Conservation (phyloP, 1,140 invertebrate genomes). For the Drosophila takahashii region DNA sequence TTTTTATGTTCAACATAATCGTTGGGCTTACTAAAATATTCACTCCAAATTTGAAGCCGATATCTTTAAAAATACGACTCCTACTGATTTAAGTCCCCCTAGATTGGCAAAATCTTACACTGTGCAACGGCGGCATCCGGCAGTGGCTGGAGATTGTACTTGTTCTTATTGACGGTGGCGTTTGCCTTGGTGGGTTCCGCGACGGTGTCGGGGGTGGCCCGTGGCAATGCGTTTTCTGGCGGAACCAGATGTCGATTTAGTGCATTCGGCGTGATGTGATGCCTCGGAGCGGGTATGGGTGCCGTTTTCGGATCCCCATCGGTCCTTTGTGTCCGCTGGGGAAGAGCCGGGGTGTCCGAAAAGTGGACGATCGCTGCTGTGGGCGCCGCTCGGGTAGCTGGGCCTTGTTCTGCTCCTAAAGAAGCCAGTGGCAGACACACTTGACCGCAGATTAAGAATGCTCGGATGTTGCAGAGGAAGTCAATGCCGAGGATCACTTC, state of each 20-base stretch:
- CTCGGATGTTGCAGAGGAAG: not conserved
- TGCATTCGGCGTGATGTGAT: not conserved
- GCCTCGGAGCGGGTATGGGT: not conserved
- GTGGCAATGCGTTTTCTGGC: not conserved
- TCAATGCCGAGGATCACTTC: not conserved
- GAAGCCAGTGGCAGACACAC: too few species aligned
- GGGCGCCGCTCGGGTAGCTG: too few species aligned
- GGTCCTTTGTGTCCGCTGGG: not conserved
- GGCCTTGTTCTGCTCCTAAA: too few species aligned
- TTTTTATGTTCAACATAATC: too few species aligned
- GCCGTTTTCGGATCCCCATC: not conserved
- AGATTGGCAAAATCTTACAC: too few species aligned
- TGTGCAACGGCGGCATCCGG: too few species aligned
- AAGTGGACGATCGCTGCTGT: too few species aligned
- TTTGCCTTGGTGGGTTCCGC: not conserved
- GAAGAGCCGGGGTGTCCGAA: too few species aligned
- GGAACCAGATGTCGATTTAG: not conserved
- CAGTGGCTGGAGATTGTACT: not conserved
- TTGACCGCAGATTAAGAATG: not conserved
- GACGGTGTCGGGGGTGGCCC: not conserved
- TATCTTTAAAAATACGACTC: too few species aligned
- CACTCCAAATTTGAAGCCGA: too few species aligned
- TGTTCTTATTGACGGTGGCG: not conserved
- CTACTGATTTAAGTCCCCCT: too few species aligned
- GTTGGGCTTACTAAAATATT: too few species aligned